Percentiles rank a stretch among this genome's conserved stretches.
phyloP scores from a whole-genome alignment of 2,113 vertebrate genomes.

The Daboia siamensis region DNA sequence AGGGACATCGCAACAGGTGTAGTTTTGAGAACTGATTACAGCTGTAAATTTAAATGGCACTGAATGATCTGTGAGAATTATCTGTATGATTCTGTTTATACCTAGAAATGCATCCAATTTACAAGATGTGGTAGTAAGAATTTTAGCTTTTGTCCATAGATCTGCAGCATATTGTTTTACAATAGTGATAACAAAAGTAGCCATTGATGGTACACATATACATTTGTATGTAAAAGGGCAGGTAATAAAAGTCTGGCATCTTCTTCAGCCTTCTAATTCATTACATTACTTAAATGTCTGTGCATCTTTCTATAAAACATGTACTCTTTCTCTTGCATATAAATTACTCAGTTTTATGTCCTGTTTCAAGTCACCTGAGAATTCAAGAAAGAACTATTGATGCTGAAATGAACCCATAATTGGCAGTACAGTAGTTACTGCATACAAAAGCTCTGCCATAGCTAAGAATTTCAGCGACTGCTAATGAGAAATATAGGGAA shows the following conservation, averaged over 20 bases:
- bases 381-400: conserved; percentile 40
- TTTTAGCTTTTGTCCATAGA: background rate
- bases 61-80: background rate
- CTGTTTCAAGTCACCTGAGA: conserved; percentile 50
- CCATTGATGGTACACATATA: background rate
- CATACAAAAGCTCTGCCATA: background rate
- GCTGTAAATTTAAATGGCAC: background rate
- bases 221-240: background rate
- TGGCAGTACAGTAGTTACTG: background rate
- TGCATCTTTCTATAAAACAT: background rate
- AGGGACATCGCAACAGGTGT: background rate
- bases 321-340: background rate
- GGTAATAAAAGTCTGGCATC: conserved; percentile 11
- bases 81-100: background rate
- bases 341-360: background rate
- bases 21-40: background rate
- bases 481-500: too few species aligned
- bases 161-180: conserved; percentile 42
- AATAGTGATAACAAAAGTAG: conserved; percentile 35
- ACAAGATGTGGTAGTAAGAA: background rate
- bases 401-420: conserved; percentile 43
- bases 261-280: conserved; percentile 38
- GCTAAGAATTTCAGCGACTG: background rate
- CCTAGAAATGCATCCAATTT: background rate
- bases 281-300: conserved; percentile 43